Evolutionary conservation across 2,888 invertebrate genomes (phyloP).

Genomic region (Eristalinus sepulchralis): DNA sequence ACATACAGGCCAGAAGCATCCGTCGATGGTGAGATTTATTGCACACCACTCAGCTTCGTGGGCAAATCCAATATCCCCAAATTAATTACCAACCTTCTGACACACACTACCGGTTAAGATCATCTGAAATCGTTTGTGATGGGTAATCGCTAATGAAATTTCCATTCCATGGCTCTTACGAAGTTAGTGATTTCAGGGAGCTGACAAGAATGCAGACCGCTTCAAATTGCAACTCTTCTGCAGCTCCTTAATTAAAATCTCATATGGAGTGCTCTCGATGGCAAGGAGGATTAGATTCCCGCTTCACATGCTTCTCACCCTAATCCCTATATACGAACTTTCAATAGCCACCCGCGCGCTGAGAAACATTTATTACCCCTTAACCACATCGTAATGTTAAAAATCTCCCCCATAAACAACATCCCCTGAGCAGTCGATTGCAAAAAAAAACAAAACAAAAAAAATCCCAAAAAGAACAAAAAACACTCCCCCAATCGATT

Average conservation of each 20-base stretch:
- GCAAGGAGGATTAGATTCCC: not conserved
- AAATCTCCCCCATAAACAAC: conserved; percentile 8
- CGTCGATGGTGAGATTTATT: not conserved
- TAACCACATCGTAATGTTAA: not conserved
- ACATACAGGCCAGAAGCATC: not conserved
- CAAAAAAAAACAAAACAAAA: not conserved
- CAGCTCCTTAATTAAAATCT: not conserved
- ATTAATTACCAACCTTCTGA: not conserved
- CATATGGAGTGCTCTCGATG: too few species aligned
- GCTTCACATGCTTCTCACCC: not conserved
- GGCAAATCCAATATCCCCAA: not conserved
- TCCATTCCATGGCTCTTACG: too few species aligned
- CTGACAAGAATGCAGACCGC: too few species aligned
- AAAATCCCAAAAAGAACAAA: not conserved
- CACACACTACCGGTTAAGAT: too few species aligned
- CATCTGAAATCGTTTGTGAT: too few species aligned
- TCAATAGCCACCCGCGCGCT: not conserved
- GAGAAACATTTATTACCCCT: conserved; percentile 20
- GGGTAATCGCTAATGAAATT: not conserved
- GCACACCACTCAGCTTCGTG: not conserved
- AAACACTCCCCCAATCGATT: conserved; percentile 11
- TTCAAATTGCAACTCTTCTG: too few species aligned
- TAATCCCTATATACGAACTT: not conserved
- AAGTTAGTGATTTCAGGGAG: too few species aligned
- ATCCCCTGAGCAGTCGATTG: not conserved